These are phyloP conservation scores for Hesperophylax magnus DNA, from an alignment of 1,140 invertebrate species.

Conservation along the genomic window DNA sequence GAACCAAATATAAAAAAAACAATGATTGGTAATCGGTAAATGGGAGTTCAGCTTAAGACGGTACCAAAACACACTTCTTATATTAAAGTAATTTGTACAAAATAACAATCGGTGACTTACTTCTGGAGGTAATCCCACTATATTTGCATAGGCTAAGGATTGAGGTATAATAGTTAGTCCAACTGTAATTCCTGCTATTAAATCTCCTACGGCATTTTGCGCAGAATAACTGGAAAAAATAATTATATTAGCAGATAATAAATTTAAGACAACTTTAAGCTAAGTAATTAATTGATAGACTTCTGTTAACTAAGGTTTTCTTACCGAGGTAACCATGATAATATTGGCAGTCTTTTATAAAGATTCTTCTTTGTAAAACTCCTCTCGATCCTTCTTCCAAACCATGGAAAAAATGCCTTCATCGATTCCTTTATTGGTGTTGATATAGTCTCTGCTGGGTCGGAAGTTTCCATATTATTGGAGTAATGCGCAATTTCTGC, in stretches of 20 bases:
- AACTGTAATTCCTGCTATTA: slow-evolving; percentile 89
- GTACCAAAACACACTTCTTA: no score
- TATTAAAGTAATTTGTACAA: neutral
- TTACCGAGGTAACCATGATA: slow-evolving; percentile 76
- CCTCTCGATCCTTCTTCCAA: neutral
- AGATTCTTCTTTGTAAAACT: slow-evolving; percentile 76
- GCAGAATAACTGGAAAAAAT: slow-evolving; percentile 70
- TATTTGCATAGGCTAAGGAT: slow-evolving; percentile 86
- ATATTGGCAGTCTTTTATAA: slow-evolving; percentile 78
- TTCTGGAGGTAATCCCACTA: slow-evolving; percentile 83
- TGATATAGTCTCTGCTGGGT: neutral
- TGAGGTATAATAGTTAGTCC: slow-evolving; percentile 88
- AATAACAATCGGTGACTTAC: slow-evolving; percentile 61
- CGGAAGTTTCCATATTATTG: neutral
- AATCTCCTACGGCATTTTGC: slow-evolving; percentile 79
- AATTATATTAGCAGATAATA: no score
- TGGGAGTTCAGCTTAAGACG: no score
- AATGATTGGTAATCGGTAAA: no score
- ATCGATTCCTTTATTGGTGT: neutral
- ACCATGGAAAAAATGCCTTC: slow-evolving; percentile 13
- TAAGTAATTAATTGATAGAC: no score
- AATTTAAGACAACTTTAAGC: no score
- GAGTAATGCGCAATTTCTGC: no score
- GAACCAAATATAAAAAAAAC: no score
- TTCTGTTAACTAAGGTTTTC: neutral